Evolutionary conservation across 1,140 invertebrate species (phyloP), one percentile per base, ranked within the genome.

Genomic region (Chironomus striatipennis): DNA sequence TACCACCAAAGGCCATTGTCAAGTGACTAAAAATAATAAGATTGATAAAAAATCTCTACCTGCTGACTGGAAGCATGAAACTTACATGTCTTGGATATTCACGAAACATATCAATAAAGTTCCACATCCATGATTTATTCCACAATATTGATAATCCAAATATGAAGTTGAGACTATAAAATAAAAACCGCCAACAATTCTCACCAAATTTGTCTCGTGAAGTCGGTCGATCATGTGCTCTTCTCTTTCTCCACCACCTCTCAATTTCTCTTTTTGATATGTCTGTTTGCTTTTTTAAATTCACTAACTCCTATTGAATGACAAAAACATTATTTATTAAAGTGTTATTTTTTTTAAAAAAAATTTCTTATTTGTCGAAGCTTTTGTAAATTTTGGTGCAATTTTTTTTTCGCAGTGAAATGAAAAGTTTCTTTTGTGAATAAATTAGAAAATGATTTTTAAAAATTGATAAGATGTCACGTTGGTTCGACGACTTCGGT

Each of bases 61-160:
- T n/a, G n/a, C n/a, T n/a, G n/a, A n/a, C n/a, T n/a, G n/a, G 0
- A 20, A 2, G n/a, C 12, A 74, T 34, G 20, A 73, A 76, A 76
- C 79, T 79, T 74, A 89, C 88, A 83, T 88, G 88, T 81, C 88
- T 86, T 2, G 87, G 87, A 81, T 92, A 93, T 74, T 90, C 89
- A 93, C 91, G 87, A 95, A 98, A 34, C 24, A 34, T 82, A 78
- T 93, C 81, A 73, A 92, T 93, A 73, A 97, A 95, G 79, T 97
- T 90, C 93, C 93, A 97, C 76, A 98, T 85, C 94, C 95, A 98
- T 12, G 90, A 87, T 84, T 98, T 98, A 82, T 96, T 90, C 93
- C 93, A 97, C 42, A 98, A 84, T 75, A 92, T 86, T 78, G 89
- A 87, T 42, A 94, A 77, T 15, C 96, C 96, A 85, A 91, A 97